Evolutionary conservation across 1,140 invertebrate genomes (phyloP), one percentile per base, ranked within the genome.

Genomic region (Pseudomyrmex sp.): DNA sequence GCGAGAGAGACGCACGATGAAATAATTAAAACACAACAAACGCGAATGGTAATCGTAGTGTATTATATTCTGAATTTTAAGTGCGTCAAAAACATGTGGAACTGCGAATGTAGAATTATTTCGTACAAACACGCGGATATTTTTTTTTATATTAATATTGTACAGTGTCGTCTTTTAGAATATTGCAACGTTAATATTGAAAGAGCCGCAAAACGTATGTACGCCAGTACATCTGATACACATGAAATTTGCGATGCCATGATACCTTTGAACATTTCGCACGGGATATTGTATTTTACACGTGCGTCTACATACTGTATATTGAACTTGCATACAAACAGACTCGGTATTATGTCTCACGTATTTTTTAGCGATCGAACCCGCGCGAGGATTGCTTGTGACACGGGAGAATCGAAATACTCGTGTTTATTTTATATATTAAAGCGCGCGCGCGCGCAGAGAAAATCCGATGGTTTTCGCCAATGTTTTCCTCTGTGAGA

Each of bases 371-470:
- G 15, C 54, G 35, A 35, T 35, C 35, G 15, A 58, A n/a, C 9
- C n/a, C 13, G 63, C 35, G 10, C 15, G 65, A 35, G 52, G 13
- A 48, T 26, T 26, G 54, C 13, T 58, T 18, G 15, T 59, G 44
- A 70, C 65, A 13, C 15, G 9, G 54, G 35, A n/a, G 59, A 70
- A 52, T 23, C 35, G 35, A 54, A 59, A 79, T 79, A 79, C 56
- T 70, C 35, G 15, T 79, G 59, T 70, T 79, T 79, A 59, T 79
- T 70, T 68, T 79, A 46, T 79, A 12, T 58, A 58, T 48, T 13
- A 15, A 13, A 70, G 23, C 15, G 20, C 44, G 18, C 13, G 13
- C 18, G 13, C 35, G 5, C 35, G 35, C 35, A 35, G 35, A 35
- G 35, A 35, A 26, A 62, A 35, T 48, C 20, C 50, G 18, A 54